Evolutionary conservation across 2,113 vertebrate genomes (phyloP).

Genomic region (Lasiurus borealis): DNA sequence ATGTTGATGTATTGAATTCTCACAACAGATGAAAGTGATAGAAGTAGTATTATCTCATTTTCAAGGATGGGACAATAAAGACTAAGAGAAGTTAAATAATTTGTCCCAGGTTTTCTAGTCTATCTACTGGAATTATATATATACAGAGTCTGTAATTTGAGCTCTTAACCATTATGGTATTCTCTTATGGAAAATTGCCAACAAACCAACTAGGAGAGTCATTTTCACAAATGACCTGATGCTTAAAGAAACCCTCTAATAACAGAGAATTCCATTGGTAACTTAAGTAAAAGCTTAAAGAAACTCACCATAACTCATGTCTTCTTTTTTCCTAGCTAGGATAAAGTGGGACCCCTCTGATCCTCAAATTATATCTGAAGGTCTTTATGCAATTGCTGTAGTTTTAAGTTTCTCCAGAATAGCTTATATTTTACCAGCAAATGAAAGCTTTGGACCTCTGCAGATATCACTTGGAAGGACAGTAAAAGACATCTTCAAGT

Average conservation of each 20-base stretch:
- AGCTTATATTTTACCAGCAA: constrained; percentile 97
- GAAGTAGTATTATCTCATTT: neutral
- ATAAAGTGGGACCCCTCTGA: constrained; percentile 96
- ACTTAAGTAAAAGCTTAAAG: neutral
- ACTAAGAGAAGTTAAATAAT: neutral
- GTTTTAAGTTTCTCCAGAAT: constrained; percentile 98
- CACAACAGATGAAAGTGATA: neutral
- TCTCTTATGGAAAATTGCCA: neutral
- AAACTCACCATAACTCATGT: constrained; percentile 65
- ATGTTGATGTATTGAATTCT: neutral
- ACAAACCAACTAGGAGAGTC: neutral
- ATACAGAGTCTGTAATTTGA: neutral
- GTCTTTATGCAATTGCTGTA: constrained; percentile 97
- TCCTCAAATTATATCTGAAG: constrained; percentile 98
- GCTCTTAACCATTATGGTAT: neutral
- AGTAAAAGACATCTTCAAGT: constrained; percentile 98
- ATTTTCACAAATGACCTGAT: neutral
- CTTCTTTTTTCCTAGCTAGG: constrained; percentile 90
- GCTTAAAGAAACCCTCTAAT: constrained; percentile 13
- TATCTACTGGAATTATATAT: neutral
- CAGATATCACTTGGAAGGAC: constrained; percentile 98
- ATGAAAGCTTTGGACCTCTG: constrained; percentile 97
- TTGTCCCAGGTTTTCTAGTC: neutral
- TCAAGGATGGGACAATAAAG: neutral
- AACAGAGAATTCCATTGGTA: neutral